phyloP scores from a whole-genome alignment of 23 tunicate species.

The Botrylloides violaceus region DNA sequence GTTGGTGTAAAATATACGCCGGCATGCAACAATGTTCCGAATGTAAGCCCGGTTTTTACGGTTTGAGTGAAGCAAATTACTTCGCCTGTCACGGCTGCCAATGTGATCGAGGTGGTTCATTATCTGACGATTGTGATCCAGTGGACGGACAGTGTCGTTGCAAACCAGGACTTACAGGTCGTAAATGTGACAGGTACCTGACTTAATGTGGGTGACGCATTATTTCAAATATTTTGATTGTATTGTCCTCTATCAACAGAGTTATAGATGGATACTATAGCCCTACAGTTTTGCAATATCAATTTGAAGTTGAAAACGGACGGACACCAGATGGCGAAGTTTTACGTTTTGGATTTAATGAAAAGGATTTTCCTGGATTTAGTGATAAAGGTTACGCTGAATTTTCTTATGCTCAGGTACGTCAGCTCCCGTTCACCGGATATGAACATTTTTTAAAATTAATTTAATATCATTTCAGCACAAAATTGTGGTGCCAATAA shows the following conservation, averaged over 20 bases:
- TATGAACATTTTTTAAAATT: no score
- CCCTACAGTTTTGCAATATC: constrained; percentile 75
- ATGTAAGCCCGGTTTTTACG: constrained; percentile 85
- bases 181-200: constrained; percentile 68
- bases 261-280: constrained; percentile 46
- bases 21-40: constrained; percentile 82
- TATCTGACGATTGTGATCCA: constrained; percentile 59
- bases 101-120: constrained; percentile 93
- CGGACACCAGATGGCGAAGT: constrained; percentile 25
- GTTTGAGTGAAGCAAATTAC: constrained; percentile 73
- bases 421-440: no score
- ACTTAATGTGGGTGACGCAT: background rate
- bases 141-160: constrained; percentile 85
- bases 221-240: background rate
- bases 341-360: constrained; percentile 64
- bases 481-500: background rate
- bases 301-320: constrained; percentile 82
- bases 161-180: constrained; percentile 53
- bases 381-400: constrained; percentile 76
- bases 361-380: constrained; percentile 48
- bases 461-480: background rate
- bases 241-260: constrained; percentile 1
- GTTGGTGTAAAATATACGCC: constrained; percentile 89
- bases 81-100: constrained; percentile 81
- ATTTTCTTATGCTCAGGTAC: constrained; percentile 79